Conservation (phyloP, 1,140 invertebrate species). For the Listronotus bonariensis region DNA sequence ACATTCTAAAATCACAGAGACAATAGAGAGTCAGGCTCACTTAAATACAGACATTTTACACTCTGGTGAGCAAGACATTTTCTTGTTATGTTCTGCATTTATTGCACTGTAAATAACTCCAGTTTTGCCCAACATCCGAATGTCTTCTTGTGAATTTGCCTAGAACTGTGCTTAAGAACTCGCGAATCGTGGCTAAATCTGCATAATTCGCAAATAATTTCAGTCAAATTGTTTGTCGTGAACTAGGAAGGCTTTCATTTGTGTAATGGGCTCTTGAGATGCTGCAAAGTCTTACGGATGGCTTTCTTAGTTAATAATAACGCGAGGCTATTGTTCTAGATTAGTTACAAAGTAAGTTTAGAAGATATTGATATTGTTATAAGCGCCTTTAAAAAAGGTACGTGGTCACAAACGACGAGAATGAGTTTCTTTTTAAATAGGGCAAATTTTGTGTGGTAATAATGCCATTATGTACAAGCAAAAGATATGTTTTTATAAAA, state of each 20-base stretch:
- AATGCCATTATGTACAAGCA: no score
- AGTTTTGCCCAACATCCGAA: not conserved
- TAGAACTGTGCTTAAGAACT: no score
- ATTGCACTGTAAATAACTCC: slow-evolving; percentile 30
- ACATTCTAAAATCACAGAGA: no score
- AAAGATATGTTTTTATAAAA: no score
- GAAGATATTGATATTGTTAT: no score
- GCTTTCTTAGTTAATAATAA: no score
- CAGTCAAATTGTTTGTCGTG: slow-evolving; percentile 11
- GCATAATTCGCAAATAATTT: slow-evolving; percentile 18
- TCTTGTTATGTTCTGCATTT: slow-evolving; percentile 40
- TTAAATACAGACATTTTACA: slow-evolving; percentile 54
- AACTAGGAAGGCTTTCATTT: slow-evolving; percentile 14
- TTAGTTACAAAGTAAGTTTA: no score
- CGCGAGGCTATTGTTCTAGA: no score
- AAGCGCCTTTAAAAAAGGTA: no score
- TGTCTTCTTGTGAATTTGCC: not conserved
- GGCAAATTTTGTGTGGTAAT: no score
- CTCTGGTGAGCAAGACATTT: slow-evolving; percentile 51
- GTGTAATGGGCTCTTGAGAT: slow-evolving; percentile 1
- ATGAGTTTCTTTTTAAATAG: no score
- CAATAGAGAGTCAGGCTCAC: slow-evolving; percentile 35
- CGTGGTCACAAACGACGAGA: no score
- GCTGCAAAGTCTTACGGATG: not conserved
- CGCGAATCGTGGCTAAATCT: slow-evolving; percentile 7